phyloP scores from a whole-genome alignment of 2,888 invertebrate genomes.

The Eucriotettix oculatus region DNA sequence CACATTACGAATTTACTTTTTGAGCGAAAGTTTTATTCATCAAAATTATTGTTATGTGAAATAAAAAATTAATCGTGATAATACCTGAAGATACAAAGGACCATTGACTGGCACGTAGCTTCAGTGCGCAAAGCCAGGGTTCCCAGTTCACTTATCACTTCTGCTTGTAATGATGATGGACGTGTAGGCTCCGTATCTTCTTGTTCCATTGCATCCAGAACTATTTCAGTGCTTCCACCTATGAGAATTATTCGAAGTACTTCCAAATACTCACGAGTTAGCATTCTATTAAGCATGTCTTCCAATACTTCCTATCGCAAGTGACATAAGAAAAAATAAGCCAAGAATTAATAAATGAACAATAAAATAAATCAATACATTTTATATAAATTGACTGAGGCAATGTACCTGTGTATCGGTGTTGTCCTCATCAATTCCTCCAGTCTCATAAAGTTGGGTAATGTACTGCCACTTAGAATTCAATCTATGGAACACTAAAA shows the following conservation, averaged over 20 bases:
- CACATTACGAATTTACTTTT: too few species aligned
- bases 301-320: conserved; percentile 50
- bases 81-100: conserved; percentile 41
- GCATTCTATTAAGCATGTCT: conserved; percentile 67
- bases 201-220: conserved; percentile 40
- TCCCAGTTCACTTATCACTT: conserved; percentile 70
- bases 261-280: conserved; percentile 79
- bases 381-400: neutral
- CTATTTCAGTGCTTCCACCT: conserved; percentile 37
- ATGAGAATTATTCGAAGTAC: conserved; percentile 61
- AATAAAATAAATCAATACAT: neutral
- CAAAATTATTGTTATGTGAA: too few species aligned
- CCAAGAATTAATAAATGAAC: too few species aligned
- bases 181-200: conserved; percentile 35
- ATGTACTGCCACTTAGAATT: conserved; percentile 67
- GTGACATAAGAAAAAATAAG: too few species aligned
- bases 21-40: too few species aligned
- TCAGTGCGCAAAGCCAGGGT: conserved; percentile 49
- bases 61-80: too few species aligned
- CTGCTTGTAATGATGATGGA: conserved; percentile 28
- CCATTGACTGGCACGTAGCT: conserved; percentile 43
- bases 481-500: conserved; percentile 37
- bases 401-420: conserved; percentile 47
- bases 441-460: conserved; percentile 55
- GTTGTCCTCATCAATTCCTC: conserved; percentile 56